Evolutionary conservation across 2,888 invertebrate species (phyloP).

Genomic region (Argyresthia goedartella): DNA sequence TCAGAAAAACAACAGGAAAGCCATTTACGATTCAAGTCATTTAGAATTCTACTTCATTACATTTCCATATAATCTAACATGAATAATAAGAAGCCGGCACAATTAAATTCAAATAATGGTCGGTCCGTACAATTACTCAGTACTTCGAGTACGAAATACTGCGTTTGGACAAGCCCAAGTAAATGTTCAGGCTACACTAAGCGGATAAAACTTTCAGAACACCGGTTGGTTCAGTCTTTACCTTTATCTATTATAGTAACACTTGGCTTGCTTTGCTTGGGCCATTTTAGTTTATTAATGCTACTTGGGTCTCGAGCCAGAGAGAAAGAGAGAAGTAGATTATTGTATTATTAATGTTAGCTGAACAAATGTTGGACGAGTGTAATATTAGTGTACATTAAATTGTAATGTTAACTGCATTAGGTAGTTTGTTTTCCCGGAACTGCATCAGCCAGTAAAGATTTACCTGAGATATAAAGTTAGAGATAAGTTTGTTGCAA

Average conservation of each 20-base stretch:
- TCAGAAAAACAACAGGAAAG: no score
- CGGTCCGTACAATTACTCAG: background rate
- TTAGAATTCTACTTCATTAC: background rate
- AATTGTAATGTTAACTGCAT: background rate
- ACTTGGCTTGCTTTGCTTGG: conserved; percentile 15
- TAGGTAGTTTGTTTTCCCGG: no score
- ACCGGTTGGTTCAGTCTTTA: background rate
- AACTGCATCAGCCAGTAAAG: no score
- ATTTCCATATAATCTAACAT: background rate
- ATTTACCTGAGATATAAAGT: no score
- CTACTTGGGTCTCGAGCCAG: background rate
- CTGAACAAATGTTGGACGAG: background rate
- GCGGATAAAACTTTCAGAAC: background rate
- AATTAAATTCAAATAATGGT: background rate
- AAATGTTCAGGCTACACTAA: background rate
- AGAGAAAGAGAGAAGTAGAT: background rate
- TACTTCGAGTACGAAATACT: background rate
- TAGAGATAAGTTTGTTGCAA: no score
- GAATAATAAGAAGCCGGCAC: background rate
- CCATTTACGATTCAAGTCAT: no score
- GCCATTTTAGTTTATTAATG: background rate
- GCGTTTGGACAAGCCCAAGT: background rate
- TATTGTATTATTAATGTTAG: no score
- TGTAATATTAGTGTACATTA: background rate
- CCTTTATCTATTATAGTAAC: conserved; percentile 14